phyloP scores from a whole-genome alignment of 1,140 invertebrate species.

The Zaprionus capensis region DNA sequence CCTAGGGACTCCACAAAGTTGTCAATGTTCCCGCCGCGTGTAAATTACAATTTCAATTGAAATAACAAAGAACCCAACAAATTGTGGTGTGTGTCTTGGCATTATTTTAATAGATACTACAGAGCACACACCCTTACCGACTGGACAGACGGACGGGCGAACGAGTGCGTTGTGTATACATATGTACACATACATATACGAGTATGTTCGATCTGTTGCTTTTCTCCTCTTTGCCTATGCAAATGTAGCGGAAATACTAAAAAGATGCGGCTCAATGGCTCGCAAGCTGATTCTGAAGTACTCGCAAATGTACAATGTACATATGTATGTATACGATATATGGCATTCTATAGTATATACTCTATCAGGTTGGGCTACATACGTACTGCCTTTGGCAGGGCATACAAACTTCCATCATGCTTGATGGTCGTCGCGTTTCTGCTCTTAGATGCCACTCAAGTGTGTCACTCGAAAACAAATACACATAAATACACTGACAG shows the following conservation, averaged over 20 bases:
- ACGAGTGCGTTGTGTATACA: neutral
- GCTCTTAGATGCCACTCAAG: slow-evolving; percentile 60
- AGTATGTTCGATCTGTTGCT: slow-evolving; percentile 19
- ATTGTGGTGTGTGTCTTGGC: slow-evolving; percentile 25
- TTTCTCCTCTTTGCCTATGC: slow-evolving; percentile 55
- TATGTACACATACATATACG: neutral
- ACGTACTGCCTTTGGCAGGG: slow-evolving; percentile 5
- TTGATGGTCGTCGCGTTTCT: slow-evolving; percentile 20
- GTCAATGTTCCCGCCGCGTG: slow-evolving; percentile 1
- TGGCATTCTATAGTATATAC: slow-evolving; percentile 11
- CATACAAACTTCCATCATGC: slow-evolving; percentile 13
- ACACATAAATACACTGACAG: slow-evolving; percentile 23
- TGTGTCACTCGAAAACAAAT: slow-evolving; percentile 61
- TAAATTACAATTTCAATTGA: slow-evolving; percentile 50
- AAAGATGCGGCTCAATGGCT: slow-evolving; percentile 52
- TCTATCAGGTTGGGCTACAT: neutral
- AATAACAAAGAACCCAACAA: slow-evolving; percentile 4
- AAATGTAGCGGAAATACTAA: slow-evolving; percentile 77
- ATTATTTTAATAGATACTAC: slow-evolving; percentile 38
- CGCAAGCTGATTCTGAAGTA: slow-evolving; percentile 18
- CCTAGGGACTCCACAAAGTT: neutral
- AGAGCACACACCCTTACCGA: neutral
- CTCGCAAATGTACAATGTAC: slow-evolving; percentile 8
- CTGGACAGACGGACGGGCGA: neutral
- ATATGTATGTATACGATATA: slow-evolving; percentile 8